Evolutionary conservation across 2,797 vertebrate genomes (phyloP), one percentile per base, ranked within the genome.

Genomic region (Pantherophis vulpinus): DNA sequence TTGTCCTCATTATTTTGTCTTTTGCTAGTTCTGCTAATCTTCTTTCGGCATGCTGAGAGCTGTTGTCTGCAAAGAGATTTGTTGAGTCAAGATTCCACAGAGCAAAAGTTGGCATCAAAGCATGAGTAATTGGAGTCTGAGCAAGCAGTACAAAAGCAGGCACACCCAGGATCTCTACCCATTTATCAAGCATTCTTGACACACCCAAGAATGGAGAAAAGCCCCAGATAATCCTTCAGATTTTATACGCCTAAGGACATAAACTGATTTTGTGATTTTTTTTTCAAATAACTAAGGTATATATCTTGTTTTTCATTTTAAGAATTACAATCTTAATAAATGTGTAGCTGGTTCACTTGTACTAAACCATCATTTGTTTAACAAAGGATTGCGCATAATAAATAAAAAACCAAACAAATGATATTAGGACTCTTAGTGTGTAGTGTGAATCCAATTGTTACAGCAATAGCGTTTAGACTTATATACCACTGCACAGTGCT

Each of bases 81-180:
- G 58, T 51, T 0, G 86, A 88, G 51, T 92, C 70, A 89, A 91
- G 92, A 6, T 60, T 87, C 94, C 63, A 0, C 87, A n/a, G 55
- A 60, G 2, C 95, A 95, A 95, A 97, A 96, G 95, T 95, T 55
- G 91, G 95, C 1, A 37, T 56, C 58, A 63, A 93, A 1, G 47
- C 95, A 95, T 96, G 96, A 96, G 95, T 90, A 96, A 94, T 92
- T 70, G 42, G 59, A 88, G 66, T 92, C 32, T 91, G 66, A 91
- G 74, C 91, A 0, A 4, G 88, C 12, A 37, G 88, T 88, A 86
- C 23, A 29, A 12, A 89, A 91, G 93, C 94, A 0, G 94, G 94
- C 96, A 37, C 95, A 6, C 96, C 97, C 96, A 37, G 83, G 23
- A 29, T 66, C 58, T 91, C 70, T 93, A 60, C 79, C 89, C 66